A percentile compares a stretch with the other conserved stretches of the same genome.
phyloP scores from a whole-genome alignment of 2,888 invertebrate species.

The Sphinx pinastri region DNA sequence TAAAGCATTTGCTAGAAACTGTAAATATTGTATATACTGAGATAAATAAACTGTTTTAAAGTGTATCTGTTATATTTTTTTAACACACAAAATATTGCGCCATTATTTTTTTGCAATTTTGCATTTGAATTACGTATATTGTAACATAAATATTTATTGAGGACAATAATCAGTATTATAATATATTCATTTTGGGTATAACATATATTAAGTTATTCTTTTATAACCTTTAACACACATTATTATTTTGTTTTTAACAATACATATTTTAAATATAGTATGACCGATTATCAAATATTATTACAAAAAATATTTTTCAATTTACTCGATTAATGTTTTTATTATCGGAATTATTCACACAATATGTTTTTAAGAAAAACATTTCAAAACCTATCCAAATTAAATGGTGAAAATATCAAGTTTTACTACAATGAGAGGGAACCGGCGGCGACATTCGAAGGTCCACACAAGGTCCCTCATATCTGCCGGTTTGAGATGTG shows the following conservation, averaged over 20 bases:
- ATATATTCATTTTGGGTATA: not conserved
- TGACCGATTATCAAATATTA: too few species aligned
- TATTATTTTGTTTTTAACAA: not conserved
- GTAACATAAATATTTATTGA: slow-evolving; percentile 6
- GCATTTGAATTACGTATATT: slow-evolving; percentile 15
- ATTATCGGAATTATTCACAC: too few species aligned
- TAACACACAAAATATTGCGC: slow-evolving; percentile 11
- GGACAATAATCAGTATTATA: not conserved
- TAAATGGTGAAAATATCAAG: not conserved
- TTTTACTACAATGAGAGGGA: not conserved
- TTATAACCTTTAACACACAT: too few species aligned
- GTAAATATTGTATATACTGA: slow-evolving; percentile 24
- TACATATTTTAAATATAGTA: not conserved
- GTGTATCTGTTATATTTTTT: slow-evolving; percentile 24
- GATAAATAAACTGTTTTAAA: slow-evolving; percentile 24
- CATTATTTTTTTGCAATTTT: slow-evolving; percentile 7
- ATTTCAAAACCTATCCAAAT: not conserved
- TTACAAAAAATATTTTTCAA: too few species aligned
- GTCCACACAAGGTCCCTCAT: not conserved
- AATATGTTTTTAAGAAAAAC: too few species aligned
- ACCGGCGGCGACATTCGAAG: not conserved
- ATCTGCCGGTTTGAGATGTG: not conserved
- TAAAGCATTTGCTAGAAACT: slow-evolving; percentile 25
- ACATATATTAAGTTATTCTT: not conserved
- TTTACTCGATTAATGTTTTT: too few species aligned